Evolutionary conservation across 2,888 invertebrate genomes (phyloP), one percentile per base, ranked within the genome.

Genomic region (Anoplius nigerrimus): DNA sequence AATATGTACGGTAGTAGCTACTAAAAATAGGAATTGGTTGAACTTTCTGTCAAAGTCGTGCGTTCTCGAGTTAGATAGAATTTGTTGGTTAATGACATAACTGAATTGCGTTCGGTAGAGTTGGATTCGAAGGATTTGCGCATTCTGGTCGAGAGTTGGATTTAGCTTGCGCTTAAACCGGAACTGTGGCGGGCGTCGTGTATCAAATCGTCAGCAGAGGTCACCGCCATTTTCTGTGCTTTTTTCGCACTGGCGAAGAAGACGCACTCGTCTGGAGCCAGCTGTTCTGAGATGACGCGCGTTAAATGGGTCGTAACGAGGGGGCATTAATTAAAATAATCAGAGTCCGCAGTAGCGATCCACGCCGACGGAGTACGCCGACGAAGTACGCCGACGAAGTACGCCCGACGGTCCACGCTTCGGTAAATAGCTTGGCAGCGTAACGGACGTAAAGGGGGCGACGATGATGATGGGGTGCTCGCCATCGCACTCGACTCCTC

Each of bases 301-400:
- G 66, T 71, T 81, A 84, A 81, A 82, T 81, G 84, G 83, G 74
- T 70, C 81, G 81, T 66, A 78, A 81, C 80, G 76, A 68, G 62
- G 77, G 71, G 51, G 75, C 86, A 85, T 86, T 81, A 84, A 84
- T 86, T 84, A 83, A 84, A 85, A 84, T 84, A 83, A 86, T 86
- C 84, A 82, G 82, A 75, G 75, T 78, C 64, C 79, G 75, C 81
- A 82, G 79, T 84, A 72, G 77, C 8, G 34, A 13, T 6, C 34
- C 34, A 34, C 34, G 34, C 73, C 67, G 74, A n/a, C n/a, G n/a
- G n/a, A n/a, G n/a, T n/a, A n/a, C n/a, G n/a, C n/a, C n/a, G n/a
- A n/a, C n/a, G n/a, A n/a, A n/a, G n/a, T n/a, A n/a, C n/a, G n/a
- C n/a, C n/a, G n/a, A n/a, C n/a, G n/a, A n/a, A n/a, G n/a, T n/a